Base-by-base conservation (phyloP, 2,888 invertebrate species). In the Epicampocera succincta region DNA sequence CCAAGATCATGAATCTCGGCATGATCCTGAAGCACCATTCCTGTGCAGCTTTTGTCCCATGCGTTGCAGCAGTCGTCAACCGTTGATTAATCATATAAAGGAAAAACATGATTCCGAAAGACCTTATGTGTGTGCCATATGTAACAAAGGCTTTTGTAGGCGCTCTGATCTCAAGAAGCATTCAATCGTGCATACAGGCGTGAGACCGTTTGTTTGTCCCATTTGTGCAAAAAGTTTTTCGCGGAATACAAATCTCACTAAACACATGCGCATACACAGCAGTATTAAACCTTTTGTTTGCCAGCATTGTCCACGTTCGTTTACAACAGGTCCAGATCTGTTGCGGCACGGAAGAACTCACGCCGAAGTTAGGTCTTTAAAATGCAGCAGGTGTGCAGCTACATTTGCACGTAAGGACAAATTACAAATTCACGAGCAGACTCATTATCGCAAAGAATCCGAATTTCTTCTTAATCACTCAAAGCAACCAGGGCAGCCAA, bases 181-280 rank as follows among this genome's bases (percentile, higher is more conserved):
- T 90, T 94, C 95, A 33, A 93, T 95, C 83, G 95, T 95, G 0
- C 95, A 95, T 85, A 94, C 95, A n/a, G 95, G 95, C 5, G 92
- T 93, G 3, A 93, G 95, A 84, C 95, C 95, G 0, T 95, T 93
- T 88, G 94, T 94, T 25, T 95, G 95, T 87, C 93, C 93, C 29
- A 93, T 94, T 84, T 95, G 95, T 87, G 92, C 93, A 42, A 95
- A 95, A 89, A 94, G 94, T 73, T 95, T 95, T 87, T 95, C 95
- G 4, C 92, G 95, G 25, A 95, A 95, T 85, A 95, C 95, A n/a
- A 95, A 95, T 89, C 91, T 95, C 48, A 95, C 95, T 74, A 95
- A 95, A 88, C 95, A 95, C 88, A 92, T 95, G 87, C 92, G 95
- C 72, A 95, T 95, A 56, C 95, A 95, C 90, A 93, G 93, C 42